Base-by-base conservation (phyloP, 2,888 invertebrate species). In the Tethea ocularis region DNA sequence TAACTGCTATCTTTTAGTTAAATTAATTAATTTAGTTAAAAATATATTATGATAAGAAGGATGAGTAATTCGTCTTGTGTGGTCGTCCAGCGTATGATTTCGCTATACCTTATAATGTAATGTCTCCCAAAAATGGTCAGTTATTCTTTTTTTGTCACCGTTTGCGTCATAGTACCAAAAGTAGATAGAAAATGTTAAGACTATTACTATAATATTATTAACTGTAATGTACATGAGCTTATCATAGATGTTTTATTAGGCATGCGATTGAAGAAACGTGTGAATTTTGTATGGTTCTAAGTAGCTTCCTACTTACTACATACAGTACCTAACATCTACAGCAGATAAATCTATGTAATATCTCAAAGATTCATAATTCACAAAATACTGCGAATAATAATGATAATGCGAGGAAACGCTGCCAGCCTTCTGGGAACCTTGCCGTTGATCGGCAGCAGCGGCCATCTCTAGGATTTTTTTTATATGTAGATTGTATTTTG, bases 81-180 rank as follows among this genome's bases (percentile, higher is more conserved):
- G 86, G 86, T 71, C 84, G 52, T 26, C 7, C 33, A 22, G 26
- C n/a, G 29, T 17, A 52, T 63, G 58, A 68, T 71, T 72, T 62
- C 61, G 69, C 54, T 61, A 68, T 67, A 61, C 69, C 71, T 71
- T 20, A 69, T 72, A 75, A 64, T 66, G 68, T 66, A 71, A 71
- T 68, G 68, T 64, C 67, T 63, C 56, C 78, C 73, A 58, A 73
- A 75, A 77, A 81, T 72, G 82, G 84, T 36, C 29, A 51, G 72
- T 64, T 71, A 68, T 72, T 75, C 68, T 75, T 69, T 75, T 77
- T 73, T 71, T 72, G 79, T 71, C 68, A 69, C 65, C 69, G 71
- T 75, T 75, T 84, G 83, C 86, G 87, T 87, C 87, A 86, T 76
- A 85, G 78, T 78, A 62, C 87, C 87, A 76, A 86, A 86, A 77